These are phyloP conservation scores for Astyanax mexicanus DNA, from an alignment of 2,797 vertebrate species.

Conservation along the genomic window DNA sequence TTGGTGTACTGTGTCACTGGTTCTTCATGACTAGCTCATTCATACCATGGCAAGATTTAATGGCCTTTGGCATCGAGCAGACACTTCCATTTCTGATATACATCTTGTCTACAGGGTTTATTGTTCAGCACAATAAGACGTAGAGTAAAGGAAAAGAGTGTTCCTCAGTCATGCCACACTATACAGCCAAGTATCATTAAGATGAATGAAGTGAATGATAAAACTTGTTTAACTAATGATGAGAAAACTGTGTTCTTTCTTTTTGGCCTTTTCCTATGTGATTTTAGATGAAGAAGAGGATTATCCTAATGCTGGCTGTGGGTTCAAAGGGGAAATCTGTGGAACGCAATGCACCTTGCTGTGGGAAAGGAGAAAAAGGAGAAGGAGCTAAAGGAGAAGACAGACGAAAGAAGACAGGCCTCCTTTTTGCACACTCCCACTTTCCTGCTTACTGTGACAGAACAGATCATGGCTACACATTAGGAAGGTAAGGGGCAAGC, in stretches of 20 bases:
- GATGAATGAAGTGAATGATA: no score
- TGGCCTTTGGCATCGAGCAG: not conserved
- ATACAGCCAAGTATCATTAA: not conserved
- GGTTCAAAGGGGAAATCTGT: not conserved
- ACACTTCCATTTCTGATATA: conserved; percentile 4
- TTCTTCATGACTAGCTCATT: conserved; percentile 40
- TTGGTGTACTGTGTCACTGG: conserved; percentile 9
- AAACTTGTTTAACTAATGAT: not conserved
- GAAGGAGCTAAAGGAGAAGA: not conserved
- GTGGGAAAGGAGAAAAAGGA: not conserved
- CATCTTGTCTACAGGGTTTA: conserved; percentile 31
- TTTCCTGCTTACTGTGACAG: not conserved
- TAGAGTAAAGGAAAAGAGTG: not conserved
- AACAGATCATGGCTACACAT: not conserved
- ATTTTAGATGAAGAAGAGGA: not conserved
- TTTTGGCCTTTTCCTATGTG: not conserved
- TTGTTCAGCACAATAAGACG: not conserved
- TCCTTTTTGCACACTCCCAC: not conserved
- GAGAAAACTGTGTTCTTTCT: not conserved
- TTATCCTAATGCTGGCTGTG: not conserved
- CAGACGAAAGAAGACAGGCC: not conserved
- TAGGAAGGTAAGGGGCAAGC: not conserved
- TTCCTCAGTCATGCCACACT: not conserved
- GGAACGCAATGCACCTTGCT: not conserved
- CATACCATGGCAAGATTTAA: conserved; percentile 19